Base-by-base conservation (phyloP, 2,113 vertebrate species). In the Irena cyanogastra region DNA sequence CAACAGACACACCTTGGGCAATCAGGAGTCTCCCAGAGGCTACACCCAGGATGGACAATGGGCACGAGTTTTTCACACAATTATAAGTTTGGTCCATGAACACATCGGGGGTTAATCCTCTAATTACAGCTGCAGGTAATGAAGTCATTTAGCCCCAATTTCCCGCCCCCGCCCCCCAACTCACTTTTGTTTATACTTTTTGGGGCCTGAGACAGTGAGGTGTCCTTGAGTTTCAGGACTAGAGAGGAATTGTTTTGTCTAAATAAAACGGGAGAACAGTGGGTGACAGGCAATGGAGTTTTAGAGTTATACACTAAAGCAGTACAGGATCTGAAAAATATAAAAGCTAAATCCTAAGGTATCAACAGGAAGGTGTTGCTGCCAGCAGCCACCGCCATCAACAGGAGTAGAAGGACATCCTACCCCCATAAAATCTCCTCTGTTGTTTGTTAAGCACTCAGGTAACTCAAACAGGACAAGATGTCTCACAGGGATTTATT, bases 91-190 rank as follows among this genome's bases (percentile, higher is more conserved):
- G 47, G 7, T 64, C 8, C 10, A 28, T 52, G 52, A 5, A n/a
- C 11, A 22, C 2, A 52, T 28, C 1, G 27, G 37, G 47, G 19
- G 60, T 35, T 42, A 42, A 79, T 35, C 31, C 19, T 79, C 37
- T 24, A 64, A 5, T 64, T 64, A 35, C 19, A 64, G 24, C 31
- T 44, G 28, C 39, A 30, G 31, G 19, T 22, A 64, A 53, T 30
- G 15, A 64, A 64, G 15, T 5, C 2, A 44, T 35, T 11, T 7
- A 18, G 5, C 2, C 19, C 7, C 11, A 64, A 24, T 28, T 30
- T n/a, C 6, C 9, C 6, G n/a, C n/a, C n/a, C n/a, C n/a, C n/a
- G n/a, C 30, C 14, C 10, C 27, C 10, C 10, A n/a, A 3, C 19
- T 23, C 45, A 28, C 4, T 53, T 8, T 18, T 64, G 7, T 53